Base-by-base conservation (phyloP, 1,140 invertebrate species). In the Wiebesia pumilae region DNA sequence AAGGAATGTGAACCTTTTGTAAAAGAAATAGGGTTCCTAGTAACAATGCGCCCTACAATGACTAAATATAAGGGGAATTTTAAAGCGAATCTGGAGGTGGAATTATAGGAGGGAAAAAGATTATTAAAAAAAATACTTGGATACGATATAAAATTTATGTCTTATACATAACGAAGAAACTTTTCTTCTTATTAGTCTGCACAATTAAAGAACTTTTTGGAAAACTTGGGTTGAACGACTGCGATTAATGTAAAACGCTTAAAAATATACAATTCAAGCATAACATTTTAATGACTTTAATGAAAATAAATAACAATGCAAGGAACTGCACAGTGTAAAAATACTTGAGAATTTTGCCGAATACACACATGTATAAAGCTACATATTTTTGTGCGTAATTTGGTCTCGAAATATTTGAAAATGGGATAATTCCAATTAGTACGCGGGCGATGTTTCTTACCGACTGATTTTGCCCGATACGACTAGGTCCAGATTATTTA, bases 381-480 rank as follows among this genome's bases (percentile, higher is more conserved):
- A 35, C 0, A 14, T 33, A 75, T 43, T 75, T 24, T 75, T 38
- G 35, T 35, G 21, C 10, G 69, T 71, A 21, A 71, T 69, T 69
- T 71, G 69, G 69, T 12, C 33, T 71, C 16, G n/a, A 71, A 71
- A 71, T 71, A 71, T 35, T 38, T 38, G 69, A 71, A 71, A 71
- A 38, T 35, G 38, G 38, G 71, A 75, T 27, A 38, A 75, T 75
- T 43, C 38, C 71, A 75, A 75, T 75, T 71, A 71, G 69, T 35
- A 71, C 69, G 69, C 33, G 19, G 40, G 33, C 69, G 30, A 21
- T 24, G 69, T 33, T 71, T 38, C 69, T 38, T 71, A 71, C 69
- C 65, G 35, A 38, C 69, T 71, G 35, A 71, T 16, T 24, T 62
- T 24, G 24, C 4, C 58, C 35, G 16, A 71, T 38, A 38, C 33